Evolutionary conservation across 2,888 invertebrate genomes (phyloP), one percentile per base, ranked within the genome.

Genomic region (Pegoplata infirma): DNA sequence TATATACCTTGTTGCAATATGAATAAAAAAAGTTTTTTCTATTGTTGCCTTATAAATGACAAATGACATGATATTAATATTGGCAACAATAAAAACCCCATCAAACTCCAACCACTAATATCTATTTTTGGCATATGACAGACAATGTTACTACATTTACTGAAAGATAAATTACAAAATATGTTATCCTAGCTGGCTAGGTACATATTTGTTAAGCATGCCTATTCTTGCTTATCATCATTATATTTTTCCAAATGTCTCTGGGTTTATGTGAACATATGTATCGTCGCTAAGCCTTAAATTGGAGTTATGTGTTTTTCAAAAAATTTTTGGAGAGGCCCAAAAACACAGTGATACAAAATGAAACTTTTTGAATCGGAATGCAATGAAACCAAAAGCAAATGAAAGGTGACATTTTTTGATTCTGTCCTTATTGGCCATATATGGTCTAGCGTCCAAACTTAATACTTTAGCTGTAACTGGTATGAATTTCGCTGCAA

Each of bases 21-120:
- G 44, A 28, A 32, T 46, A 53, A 32, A 40, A 44, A 25, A 32
- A 32, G 21, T 59, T 36, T 64, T 14, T 72, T 63, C 73, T 66
- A 71, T 74, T 77, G 76, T 80, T 80, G 64, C 81, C 55, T 68
- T 51, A 68, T 69, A 77, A 77, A 83, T 82, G 83, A 81, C 82
- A 83, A 82, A 83, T 81, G 80, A 81, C 82, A 80, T 82, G 80
- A 80, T 81, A 78, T 82, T 82, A 81, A 82, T 82, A 81, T 82
- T 64, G 68, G 49, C 68, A 77, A 73, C 77, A 73, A 77, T 64
- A 72, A 73, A 68, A 73, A 73, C 63, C 40, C 73, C 3, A 68
- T 77, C 46, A 56, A 68, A 14, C 55, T 63, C 17, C 63, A 56
- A 21, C 47, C 58, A 56, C 14, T 7, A 47, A n/a, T 3, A 2